Conservation (phyloP, 2,888 invertebrate genomes). For the Adineta ricciae region DNA sequence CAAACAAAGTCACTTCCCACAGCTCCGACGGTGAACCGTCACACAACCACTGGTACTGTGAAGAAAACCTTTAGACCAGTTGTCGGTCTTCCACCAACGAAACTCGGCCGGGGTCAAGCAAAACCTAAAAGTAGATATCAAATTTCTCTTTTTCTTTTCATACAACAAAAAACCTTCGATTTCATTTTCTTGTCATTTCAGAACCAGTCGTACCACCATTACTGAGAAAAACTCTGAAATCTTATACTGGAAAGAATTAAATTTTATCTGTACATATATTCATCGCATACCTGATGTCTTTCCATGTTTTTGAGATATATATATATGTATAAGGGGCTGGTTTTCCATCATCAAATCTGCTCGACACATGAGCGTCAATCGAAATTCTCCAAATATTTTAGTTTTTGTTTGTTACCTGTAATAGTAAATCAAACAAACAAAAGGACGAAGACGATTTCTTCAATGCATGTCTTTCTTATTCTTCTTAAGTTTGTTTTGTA, state of each 20-base stretch:
- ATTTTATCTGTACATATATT: background rate
- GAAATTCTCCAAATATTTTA: background rate
- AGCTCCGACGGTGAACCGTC: background rate
- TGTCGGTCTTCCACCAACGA: background rate
- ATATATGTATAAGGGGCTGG: no score
- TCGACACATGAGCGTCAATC: background rate
- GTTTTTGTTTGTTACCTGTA: background rate
- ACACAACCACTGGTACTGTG: background rate
- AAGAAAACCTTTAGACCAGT: background rate
- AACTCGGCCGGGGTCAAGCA: background rate
- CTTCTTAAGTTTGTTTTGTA: background rate
- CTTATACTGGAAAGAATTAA: background rate
- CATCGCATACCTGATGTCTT: background rate
- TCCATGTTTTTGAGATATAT: background rate
- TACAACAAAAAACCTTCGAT: background rate
- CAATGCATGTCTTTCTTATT: background rate
- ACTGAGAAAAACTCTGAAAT: background rate
- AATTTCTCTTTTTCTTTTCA: no score
- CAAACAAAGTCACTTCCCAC: background rate
- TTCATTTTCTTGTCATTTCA: background rate
- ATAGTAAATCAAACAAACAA: slow-evolving; percentile 5
- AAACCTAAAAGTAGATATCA: background rate
- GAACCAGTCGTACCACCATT: background rate
- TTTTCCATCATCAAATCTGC: background rate
- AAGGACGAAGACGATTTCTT: background rate